These are phyloP conservation scores for Trichacis sp. DNA, from an alignment of 2,888 invertebrate genomes.

Conservation along the genomic window DNA sequence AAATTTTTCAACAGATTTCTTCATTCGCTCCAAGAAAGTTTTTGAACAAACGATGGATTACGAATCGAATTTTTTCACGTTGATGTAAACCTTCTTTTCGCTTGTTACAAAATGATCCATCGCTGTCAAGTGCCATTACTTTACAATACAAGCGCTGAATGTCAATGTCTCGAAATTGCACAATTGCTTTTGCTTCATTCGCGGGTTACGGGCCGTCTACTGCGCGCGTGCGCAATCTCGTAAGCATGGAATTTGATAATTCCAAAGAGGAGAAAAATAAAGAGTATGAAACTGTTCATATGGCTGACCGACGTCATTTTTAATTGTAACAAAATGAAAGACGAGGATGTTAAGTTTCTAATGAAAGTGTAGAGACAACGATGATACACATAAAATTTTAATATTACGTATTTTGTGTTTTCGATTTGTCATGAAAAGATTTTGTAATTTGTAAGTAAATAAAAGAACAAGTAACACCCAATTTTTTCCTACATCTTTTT, in stretches of 20 bases:
- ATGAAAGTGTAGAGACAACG: constrained; percentile 1
- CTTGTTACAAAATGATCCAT: not conserved
- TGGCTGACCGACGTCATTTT: too few species aligned
- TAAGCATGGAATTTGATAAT: too few species aligned
- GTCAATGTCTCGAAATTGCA: constrained; percentile 19
- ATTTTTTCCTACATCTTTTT: too few species aligned
- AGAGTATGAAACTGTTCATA: too few species aligned
- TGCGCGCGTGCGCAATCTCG: too few species aligned
- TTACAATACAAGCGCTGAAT: not conserved
- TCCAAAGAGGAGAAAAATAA: too few species aligned
- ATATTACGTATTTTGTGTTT: not conserved
- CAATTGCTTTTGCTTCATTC: constrained; percentile 38
- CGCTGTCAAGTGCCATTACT: not conserved
- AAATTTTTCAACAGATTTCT: not conserved
- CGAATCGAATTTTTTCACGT: not conserved
- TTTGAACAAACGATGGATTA: too few species aligned
- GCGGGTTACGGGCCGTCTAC: constrained; percentile 36
- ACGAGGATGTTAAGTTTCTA: not conserved
- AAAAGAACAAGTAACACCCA: not conserved
- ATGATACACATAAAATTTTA: not conserved
- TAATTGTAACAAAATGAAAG: not conserved
- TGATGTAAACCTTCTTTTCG: not conserved
- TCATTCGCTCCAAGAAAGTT: too few species aligned
- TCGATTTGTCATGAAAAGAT: not conserved
- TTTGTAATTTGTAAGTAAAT: not conserved